Conservation (phyloP, 2,797 vertebrate genomes). For the Gymnoscopelus braueri region DNA sequence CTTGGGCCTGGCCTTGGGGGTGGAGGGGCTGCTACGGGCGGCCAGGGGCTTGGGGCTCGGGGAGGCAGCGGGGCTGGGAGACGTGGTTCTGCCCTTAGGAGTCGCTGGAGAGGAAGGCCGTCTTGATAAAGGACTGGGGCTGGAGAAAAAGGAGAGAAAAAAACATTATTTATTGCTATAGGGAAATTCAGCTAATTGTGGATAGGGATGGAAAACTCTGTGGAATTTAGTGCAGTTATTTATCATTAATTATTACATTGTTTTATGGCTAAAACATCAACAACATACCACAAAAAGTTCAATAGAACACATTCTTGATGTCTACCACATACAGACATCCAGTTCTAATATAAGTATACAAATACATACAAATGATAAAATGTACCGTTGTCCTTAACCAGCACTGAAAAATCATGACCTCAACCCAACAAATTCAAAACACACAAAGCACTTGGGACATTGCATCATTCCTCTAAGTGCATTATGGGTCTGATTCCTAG, state of each 20-base stretch:
- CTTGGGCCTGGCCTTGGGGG: constrained; percentile 83
- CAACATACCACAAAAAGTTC: too few species aligned
- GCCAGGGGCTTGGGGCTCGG: constrained; percentile 72
- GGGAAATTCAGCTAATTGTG: too few species aligned
- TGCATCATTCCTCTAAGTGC: constrained; percentile 48
- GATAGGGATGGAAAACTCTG: too few species aligned
- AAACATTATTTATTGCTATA: neutral
- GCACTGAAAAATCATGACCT: constrained; percentile 28
- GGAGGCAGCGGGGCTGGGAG: constrained; percentile 79
- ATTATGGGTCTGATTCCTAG: constrained; percentile 33
- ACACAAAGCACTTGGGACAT: constrained; percentile 38
- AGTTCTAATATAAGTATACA: too few species aligned
- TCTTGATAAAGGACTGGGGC: constrained; percentile 86
- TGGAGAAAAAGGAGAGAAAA: constrained; percentile 29
- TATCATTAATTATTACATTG: too few species aligned
- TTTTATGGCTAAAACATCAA: too few species aligned
- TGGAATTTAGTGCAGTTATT: too few species aligned
- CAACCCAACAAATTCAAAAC: constrained; percentile 10
- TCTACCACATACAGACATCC: too few species aligned
- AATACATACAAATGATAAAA: too few species aligned
- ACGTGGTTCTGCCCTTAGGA: constrained; percentile 79
- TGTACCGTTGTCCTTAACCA: neutral
- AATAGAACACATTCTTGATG: too few species aligned
- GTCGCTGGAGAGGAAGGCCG: constrained; percentile 86
- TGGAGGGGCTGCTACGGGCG: constrained; percentile 79